Evolutionary conservation across 2,888 invertebrate genomes (phyloP).

Genomic region (Nasonia oneida): DNA sequence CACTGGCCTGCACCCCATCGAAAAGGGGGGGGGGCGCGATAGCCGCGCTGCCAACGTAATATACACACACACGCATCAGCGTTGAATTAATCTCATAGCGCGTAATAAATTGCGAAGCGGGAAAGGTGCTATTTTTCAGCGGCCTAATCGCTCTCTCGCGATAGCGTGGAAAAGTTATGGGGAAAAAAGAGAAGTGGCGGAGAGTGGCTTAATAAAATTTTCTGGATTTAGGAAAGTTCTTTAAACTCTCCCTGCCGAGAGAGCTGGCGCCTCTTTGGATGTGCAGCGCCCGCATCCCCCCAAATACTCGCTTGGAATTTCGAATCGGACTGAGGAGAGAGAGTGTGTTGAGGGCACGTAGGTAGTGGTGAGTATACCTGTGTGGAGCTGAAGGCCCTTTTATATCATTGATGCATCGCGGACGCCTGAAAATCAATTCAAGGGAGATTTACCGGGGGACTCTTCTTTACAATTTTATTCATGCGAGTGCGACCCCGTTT

Average conservation of each 20-base stretch:
- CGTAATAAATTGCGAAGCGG: conserved; percentile 10
- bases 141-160: neutral
- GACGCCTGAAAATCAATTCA: conserved; percentile 38
- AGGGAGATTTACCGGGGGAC: conserved; percentile 27
- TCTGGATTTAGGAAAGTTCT: conserved; percentile 39
- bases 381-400: conserved; percentile 8
- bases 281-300: conserved; percentile 29
- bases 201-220: conserved; percentile 40
- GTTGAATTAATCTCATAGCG: conserved; percentile 36
- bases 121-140: neutral
- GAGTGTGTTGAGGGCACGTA: neutral
- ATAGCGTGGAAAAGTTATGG: neutral
- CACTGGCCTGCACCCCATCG: conserved; percentile 12
- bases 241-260: conserved; percentile 25
- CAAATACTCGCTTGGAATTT: conserved; percentile 32
- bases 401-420: conserved; percentile 22
- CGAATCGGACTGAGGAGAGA: conserved; percentile 17
- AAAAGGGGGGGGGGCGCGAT: conserved; percentile 34
- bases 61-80: conserved; percentile 13
- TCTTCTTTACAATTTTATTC: neutral
- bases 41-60: neutral
- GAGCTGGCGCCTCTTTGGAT: conserved; percentile 12
- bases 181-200: neutral
- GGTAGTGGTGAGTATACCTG: neutral
- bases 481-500: neutral